These are phyloP conservation scores for Pipistrellus kuhlii DNA, from an alignment of 2,797 vertebrate species.

Conservation along the genomic window DNA sequence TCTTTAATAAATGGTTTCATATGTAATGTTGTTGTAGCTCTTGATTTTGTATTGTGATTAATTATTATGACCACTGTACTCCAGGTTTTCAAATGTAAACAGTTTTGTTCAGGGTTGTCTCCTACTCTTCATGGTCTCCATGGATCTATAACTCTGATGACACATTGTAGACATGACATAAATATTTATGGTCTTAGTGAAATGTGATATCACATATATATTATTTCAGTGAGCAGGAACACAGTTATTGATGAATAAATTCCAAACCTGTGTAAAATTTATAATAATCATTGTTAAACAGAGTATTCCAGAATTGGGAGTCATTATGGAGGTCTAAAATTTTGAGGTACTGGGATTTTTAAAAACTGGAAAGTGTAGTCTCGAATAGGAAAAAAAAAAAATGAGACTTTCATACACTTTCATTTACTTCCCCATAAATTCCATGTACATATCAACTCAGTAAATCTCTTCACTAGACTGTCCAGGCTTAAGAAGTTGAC, in stretches of 20 bases:
- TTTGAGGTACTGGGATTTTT: not conserved
- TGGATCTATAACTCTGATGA: conserved; percentile 5
- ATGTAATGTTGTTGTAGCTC: conserved; percentile 34
- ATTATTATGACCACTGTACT: conserved; percentile 38
- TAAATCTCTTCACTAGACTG: not conserved
- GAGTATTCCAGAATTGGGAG: not conserved
- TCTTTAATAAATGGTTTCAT: conserved; percentile 34
- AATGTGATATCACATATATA: not conserved
- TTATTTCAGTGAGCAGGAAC: not conserved
- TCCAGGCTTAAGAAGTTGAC: not conserved
- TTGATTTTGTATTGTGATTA: conserved; percentile 36
- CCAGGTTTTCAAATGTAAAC: conserved; percentile 33
- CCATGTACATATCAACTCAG: not conserved
- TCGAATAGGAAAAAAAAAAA: not conserved
- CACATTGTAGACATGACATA: conserved; percentile 32
- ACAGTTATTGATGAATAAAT: conserved; percentile 19
- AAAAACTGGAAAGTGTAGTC: not conserved
- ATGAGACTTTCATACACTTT: not conserved
- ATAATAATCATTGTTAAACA: conserved; percentile 27
- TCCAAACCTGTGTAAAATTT: not conserved
- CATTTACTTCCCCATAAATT: not conserved
- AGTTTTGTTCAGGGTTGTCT: conserved; percentile 12
- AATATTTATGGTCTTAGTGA: conserved; percentile 61
- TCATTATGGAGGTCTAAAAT: not conserved
- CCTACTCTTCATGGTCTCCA: conserved; percentile 7